These are phyloP conservation scores for Bombus waltoni DNA, from an alignment of 1,140 invertebrate species.

Conservation along the genomic window DNA sequence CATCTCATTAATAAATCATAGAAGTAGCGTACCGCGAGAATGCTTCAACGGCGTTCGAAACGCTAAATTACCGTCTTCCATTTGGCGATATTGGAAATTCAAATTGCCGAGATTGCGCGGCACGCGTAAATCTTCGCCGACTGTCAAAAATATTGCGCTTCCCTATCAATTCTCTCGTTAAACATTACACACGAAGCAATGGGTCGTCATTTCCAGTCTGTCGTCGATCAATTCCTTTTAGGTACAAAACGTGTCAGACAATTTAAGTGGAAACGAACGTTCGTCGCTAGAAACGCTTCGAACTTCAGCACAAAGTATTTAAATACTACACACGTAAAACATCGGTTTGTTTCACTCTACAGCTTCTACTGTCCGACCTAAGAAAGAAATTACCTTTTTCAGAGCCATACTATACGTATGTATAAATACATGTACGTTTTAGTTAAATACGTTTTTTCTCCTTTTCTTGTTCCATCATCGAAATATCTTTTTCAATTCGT, in stretches of 20 bases:
- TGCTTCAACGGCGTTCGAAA: neutral
- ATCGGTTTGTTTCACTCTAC: too few species aligned
- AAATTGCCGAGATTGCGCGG: conserved; percentile 33
- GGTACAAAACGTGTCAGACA: too few species aligned
- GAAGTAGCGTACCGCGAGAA: conserved; percentile 10
- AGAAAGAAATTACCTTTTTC: too few species aligned
- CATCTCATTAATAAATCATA: conserved; percentile 45
- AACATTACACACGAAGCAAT: conserved; percentile 18
- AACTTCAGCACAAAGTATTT: too few species aligned
- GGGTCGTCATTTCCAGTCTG: neutral
- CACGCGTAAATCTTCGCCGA: conserved; percentile 13
- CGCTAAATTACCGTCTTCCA: conserved; percentile 42
- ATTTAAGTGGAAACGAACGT: too few species aligned
- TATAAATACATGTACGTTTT: too few species aligned
- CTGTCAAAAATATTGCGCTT: conserved; percentile 26
- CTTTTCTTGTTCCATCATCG: neutral
- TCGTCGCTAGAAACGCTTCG: too few species aligned
- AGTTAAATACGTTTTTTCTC: too few species aligned
- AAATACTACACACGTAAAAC: too few species aligned
- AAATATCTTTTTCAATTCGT: neutral
- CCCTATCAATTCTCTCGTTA: conserved; percentile 36
- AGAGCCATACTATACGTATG: too few species aligned
- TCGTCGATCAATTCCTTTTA: neutral
- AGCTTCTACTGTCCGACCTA: too few species aligned
- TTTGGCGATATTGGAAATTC: conserved; percentile 45